Base-by-base conservation (phyloP, 2,888 invertebrate genomes). In the Plebejus melissa region DNA sequence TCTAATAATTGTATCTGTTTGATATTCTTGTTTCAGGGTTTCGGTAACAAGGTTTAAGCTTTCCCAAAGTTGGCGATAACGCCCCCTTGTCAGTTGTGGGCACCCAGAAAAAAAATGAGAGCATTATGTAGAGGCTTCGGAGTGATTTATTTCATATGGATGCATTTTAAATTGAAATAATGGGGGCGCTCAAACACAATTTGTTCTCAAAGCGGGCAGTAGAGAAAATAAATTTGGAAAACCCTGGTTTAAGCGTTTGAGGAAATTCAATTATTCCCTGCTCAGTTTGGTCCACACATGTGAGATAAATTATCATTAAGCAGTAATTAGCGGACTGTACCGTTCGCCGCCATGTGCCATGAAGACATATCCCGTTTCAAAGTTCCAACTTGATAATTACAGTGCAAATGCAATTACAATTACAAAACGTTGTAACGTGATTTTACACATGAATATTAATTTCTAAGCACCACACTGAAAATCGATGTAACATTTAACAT, bases 271-370 rank as follows among this genome's bases (percentile, higher is more conserved):
- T 72, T 72, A 72, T 72, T 41, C 9, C n/a, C 70, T 9, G n/a
- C 41, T 70, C 70, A 72, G 46, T 71, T 28, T 28, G 28, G 71
- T 72, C 72, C 72, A 72, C 72, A 72, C 72, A 72, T 72, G 72
- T 16, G 50, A 72, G 72, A 72, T 72, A 72, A 72, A 50, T 72
- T 72, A 72, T 50, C 72, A 72, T 50, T 54, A 72, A 54, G 50
- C 50, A 32, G 72, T 32, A 72, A 72, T 72, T 72, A 54, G 72
- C 46, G 32, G 72, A 28, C 72, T 72, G 46, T 32, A 72, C 54
- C 32, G 50, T 70, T 70, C 11, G 41, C 41, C 71, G 50, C 71
- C 71, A 71, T 72, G 28, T 72, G 72, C 46, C 32, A 32, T 50
- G 32, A 50, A 72, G 65, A 65, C 65, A 65, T 65, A 32, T 36